Percentiles rank a stretch among this genome's conserved stretches.
Evolutionary conservation across 2,888 invertebrate species (phyloP).

Genomic region (Callimorpha dominula): DNA sequence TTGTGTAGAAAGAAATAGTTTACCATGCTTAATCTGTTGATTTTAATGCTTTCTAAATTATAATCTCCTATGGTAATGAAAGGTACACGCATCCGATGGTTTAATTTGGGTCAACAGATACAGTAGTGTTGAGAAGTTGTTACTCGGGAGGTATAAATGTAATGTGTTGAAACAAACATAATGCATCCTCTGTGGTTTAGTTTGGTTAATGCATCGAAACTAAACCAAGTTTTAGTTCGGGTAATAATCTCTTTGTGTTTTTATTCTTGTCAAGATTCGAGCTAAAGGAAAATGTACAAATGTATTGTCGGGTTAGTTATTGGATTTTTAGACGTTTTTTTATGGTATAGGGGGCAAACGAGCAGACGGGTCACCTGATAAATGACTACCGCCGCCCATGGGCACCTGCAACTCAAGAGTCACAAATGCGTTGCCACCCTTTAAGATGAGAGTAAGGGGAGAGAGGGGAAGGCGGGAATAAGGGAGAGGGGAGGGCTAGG

Average conservation of each 20-base stretch:
- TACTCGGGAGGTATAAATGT: conserved; percentile 32
- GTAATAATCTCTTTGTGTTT: not conserved
- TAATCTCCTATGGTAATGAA: conserved; percentile 60
- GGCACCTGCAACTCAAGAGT: too few species aligned
- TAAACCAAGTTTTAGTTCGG: too few species aligned
- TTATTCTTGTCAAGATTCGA: not conserved
- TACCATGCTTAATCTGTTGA: conserved; percentile 55
- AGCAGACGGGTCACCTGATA: too few species aligned
- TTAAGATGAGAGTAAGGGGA: too few species aligned
- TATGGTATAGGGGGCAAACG: too few species aligned
- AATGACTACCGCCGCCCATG: too few species aligned
- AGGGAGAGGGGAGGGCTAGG: too few species aligned
- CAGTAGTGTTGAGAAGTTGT: conserved; percentile 29
- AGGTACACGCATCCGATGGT: conserved; percentile 60
- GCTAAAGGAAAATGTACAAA: not conserved
- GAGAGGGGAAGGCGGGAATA: too few species aligned
- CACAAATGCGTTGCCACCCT: too few species aligned
- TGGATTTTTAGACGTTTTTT: too few species aligned
- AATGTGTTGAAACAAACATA: conserved; percentile 17
- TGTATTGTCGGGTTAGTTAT: not conserved
- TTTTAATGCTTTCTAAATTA: conserved; percentile 65
- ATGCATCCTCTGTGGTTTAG: conserved; percentile 5
- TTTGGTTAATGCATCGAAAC: not conserved
- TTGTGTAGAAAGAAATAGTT: conserved; percentile 33
- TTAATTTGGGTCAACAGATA: conserved; percentile 54